Base-by-base conservation (phyloP, 2,888 invertebrate genomes). In the Galerucella calmariensis region DNA sequence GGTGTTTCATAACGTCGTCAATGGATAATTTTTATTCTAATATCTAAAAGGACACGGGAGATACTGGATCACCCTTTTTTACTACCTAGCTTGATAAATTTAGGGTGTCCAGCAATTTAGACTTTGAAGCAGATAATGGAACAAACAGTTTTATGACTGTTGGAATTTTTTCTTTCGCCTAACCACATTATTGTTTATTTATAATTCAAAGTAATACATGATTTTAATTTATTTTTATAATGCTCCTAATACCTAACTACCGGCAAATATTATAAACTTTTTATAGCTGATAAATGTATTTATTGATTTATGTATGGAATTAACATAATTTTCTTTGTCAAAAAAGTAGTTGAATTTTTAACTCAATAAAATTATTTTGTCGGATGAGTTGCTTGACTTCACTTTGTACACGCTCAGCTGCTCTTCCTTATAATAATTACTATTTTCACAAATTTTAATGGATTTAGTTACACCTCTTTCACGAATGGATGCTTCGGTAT, bases 401-500 rank as follows among this genome's bases (percentile, higher is more conserved):
- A 41, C 35, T 6, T 41, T 9, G 35, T 41, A 41, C 1, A 41
- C 35, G 35, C 35, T 41, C 35, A 41, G 35, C 35, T 41, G 35
- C 35, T 41, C 35, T 41, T 41, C 35, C 6, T 41, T 41, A 9
- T 41, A 41, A 41, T 41, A 41, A 41, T 41, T 41, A 41, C 35
- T 56, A 56, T 56, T 56, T 16, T 56, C 20, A 56, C 56, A 16
- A 56, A 56, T 56, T 56, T 56, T 56, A 56, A 56, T 56, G 56
- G 56, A 3, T 56, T 56, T 56, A 56, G 56, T 20, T 56, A 1
- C 20, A 56, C 56, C 56, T 56, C 20, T 56, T 56, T 56, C 56
- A 56, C 56, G 56, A 56, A 56, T 56, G 56, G 20, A 56, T 56
- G 56, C 56, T 20, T 56, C 3, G 2, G 56, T 16, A 56, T 10